These are phyloP conservation scores for Frieseomelitta varia DNA, from an alignment of 1,140 invertebrate species.

Conservation along the genomic window DNA sequence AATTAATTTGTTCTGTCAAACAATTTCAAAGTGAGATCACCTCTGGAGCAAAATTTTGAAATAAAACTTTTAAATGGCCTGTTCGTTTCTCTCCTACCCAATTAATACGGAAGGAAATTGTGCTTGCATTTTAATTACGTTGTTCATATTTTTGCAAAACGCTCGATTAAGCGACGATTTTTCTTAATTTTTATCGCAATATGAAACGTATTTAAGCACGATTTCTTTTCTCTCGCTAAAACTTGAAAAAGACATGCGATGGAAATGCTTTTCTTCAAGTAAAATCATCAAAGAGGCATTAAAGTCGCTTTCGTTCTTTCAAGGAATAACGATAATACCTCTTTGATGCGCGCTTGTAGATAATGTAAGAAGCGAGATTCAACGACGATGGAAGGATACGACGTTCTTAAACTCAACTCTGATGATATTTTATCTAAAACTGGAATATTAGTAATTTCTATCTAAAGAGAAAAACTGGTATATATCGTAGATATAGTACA, in stretches of 20 bases:
- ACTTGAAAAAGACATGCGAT: not conserved
- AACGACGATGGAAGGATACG: not conserved
- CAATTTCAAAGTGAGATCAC: not conserved
- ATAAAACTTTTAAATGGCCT: not conserved
- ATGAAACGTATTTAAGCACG: not conserved
- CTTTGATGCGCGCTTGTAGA: constrained; percentile 3
- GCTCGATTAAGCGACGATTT: not conserved
- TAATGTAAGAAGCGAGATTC: not conserved
- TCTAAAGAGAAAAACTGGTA: too few species aligned
- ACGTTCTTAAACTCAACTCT: not conserved
- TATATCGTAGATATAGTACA: not conserved
- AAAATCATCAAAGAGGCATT: constrained; percentile 11
- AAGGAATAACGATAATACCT: constrained; percentile 3
- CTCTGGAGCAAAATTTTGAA: not conserved
- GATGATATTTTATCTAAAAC: not conserved
- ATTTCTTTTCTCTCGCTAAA: not conserved
- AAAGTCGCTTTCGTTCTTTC: not conserved
- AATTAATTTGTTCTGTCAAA: not conserved
- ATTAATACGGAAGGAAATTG: too few species aligned
- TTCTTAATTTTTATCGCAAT: not conserved
- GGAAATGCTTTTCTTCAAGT: not conserved
- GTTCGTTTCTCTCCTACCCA: too few species aligned
- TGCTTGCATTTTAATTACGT: not conserved
- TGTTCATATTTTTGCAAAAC: not conserved
- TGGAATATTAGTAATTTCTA: not conserved